Evolutionary conservation across 2,888 invertebrate genomes (phyloP).

Genomic region (Griposia aprilina): DNA sequence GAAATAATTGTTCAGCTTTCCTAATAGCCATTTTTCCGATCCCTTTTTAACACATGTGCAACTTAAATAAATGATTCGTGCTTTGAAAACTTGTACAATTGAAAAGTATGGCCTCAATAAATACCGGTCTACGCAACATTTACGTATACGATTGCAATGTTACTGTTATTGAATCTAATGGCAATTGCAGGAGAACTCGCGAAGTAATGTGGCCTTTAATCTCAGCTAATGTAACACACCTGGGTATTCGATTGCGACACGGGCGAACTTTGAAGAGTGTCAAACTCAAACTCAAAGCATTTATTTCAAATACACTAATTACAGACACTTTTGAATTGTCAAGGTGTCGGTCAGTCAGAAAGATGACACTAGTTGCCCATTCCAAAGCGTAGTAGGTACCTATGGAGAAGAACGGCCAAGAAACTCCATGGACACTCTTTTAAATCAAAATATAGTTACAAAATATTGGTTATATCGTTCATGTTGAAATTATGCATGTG

Average conservation of each 20-base stretch:
- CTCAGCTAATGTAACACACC: conserved; percentile 15
- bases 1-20: not conserved
- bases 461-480: too few species aligned
- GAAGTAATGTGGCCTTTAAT: conserved; percentile 21
- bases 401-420: too few species aligned
- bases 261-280: not conserved
- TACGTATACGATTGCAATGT: not conserved
- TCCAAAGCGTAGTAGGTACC: too few species aligned
- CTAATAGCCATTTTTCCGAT: too few species aligned
- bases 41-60: not conserved
- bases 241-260: not conserved
- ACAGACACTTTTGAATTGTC: too few species aligned
- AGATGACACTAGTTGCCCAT: too few species aligned
- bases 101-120: not conserved
- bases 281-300: too few species aligned
- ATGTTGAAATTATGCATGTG: too few species aligned
- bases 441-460: too few species aligned
- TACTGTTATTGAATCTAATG: conserved; percentile 20
- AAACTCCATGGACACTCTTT: too few species aligned
- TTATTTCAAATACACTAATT: too few species aligned
- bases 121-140: conserved; percentile 3
- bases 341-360: too few species aligned
- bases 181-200: conserved; percentile 1
- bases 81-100: not conserved
- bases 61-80: not conserved